Percentiles rank a stretch among this genome's conserved stretches.
Evolutionary conservation across 2,888 invertebrate genomes (phyloP).

Genomic region (Corbicula japonica): DNA sequence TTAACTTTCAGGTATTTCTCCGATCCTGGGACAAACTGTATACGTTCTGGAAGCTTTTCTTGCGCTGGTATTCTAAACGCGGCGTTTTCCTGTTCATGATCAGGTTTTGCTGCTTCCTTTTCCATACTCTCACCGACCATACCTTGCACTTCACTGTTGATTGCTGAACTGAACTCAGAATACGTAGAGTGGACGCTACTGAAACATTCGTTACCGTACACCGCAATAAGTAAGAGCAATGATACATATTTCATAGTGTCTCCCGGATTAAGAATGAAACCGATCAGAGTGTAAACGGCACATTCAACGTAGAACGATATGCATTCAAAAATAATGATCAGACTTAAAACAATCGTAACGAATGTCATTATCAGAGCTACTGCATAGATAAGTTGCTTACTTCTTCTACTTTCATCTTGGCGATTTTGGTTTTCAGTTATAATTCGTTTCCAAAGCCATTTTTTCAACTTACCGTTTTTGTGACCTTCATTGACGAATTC

Average conservation of each 20-base stretch:
- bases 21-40: conserved; percentile 30
- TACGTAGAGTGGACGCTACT: conserved; percentile 34
- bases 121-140: conserved; percentile 32
- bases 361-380: conserved; percentile 37
- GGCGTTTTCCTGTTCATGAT: conserved; percentile 35
- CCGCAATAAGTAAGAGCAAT: conserved; percentile 39
- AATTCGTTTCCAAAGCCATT: too few relatives aligned
- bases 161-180: conserved; percentile 30
- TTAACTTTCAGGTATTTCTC: conserved; percentile 43
- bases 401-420: conserved; percentile 29
- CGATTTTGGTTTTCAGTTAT: too few relatives aligned
- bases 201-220: conserved; percentile 54
- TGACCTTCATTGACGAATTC: neutral
- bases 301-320: conserved; percentile 55
- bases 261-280: conserved; percentile 49
- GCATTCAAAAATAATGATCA: conserved; percentile 48
- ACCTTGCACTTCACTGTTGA: conserved; percentile 37
- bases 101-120: conserved; percentile 20
- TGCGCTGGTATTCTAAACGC: conserved; percentile 31
- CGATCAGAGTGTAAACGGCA: conserved; percentile 46
- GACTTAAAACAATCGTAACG: conserved; percentile 37
- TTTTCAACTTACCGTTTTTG: too few relatives aligned
- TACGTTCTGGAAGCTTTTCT: neutral
- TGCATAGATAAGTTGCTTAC: conserved; percentile 42
- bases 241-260: conserved; percentile 51